Evolutionary conservation across 2,797 vertebrate species (phyloP).

Genomic region (Lemur catta): DNA sequence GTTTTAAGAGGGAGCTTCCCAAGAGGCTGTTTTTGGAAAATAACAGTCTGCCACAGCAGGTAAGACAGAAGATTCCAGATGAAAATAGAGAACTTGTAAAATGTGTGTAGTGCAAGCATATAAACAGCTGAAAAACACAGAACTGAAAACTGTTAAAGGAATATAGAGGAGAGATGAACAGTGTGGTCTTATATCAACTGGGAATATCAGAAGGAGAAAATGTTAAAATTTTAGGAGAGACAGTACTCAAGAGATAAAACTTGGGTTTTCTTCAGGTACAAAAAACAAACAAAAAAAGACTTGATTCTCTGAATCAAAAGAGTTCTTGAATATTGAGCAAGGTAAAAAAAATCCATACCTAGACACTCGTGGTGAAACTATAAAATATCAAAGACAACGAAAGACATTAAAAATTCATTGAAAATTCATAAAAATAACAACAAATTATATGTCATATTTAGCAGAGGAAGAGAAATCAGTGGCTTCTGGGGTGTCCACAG

Average conservation of each 20-base stretch:
- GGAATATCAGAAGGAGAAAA: not conserved
- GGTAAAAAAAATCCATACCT: not conserved
- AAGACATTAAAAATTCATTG: not conserved
- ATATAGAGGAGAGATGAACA: not conserved
- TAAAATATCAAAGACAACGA: not conserved
- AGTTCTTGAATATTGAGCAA: not conserved
- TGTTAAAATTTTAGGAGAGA: not conserved
- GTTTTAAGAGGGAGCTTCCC: not conserved
- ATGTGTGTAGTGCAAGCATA: accelerated
- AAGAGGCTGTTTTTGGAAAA: not conserved
- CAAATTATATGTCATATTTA: not conserved
- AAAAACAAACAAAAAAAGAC: not conserved
- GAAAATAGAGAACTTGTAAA: not conserved
- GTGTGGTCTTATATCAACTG: accelerated
- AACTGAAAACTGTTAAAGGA: not conserved
- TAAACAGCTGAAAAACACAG: not conserved
- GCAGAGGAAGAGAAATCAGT: not conserved
- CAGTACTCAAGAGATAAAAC: not conserved
- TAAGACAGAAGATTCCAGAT: not conserved
- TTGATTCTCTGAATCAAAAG: not conserved
- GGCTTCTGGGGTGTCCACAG: not conserved
- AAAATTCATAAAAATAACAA: not conserved
- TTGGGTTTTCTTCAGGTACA: not conserved
- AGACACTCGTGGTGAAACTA: not conserved
- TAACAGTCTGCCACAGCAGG: not conserved